phyloP scores from a whole-genome alignment of 2,888 invertebrate species.

The Microchrysa polita region DNA sequence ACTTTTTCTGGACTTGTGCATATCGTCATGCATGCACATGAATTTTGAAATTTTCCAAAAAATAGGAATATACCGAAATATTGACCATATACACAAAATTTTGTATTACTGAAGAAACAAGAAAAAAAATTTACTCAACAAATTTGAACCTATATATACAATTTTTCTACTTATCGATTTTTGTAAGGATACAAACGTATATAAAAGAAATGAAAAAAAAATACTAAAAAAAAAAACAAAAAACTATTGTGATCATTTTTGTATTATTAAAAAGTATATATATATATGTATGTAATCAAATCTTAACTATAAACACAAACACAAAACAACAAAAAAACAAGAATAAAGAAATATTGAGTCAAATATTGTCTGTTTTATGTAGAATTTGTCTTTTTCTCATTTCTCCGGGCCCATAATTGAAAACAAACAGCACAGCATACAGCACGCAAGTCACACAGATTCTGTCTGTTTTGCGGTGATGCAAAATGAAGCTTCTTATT shows the following conservation, averaged over 20 bases:
- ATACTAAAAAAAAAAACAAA: slow-evolving; percentile 14
- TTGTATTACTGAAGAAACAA: too few species aligned
- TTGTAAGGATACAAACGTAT: slow-evolving; percentile 6
- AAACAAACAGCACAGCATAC: too few species aligned
- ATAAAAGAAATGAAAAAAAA: too few species aligned
- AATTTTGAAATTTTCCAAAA: too few species aligned
- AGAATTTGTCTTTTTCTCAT: slow-evolving; percentile 3
- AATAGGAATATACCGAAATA: too few species aligned
- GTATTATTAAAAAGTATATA: slow-evolving; percentile 43
- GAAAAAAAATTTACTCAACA: not conserved
- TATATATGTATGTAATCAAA: not conserved
- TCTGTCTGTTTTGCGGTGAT: too few species aligned
- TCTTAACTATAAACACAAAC: slow-evolving; percentile 10
- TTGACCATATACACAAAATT: not conserved
- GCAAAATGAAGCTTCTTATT: too few species aligned
- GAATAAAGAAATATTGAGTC: slow-evolving; percentile 5
- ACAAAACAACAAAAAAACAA: too few species aligned
- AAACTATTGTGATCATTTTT: slow-evolving; percentile 45
- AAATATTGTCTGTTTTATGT: not conserved
- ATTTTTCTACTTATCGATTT: too few species aligned
- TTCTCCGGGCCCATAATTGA: too few species aligned
- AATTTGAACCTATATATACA: not conserved
- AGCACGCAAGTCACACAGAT: too few species aligned
- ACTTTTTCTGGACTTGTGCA: slow-evolving; percentile 13
- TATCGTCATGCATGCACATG: not conserved